Base-by-base conservation (phyloP, 2,888 invertebrate species). In the Archaeoteleia sp. region DNA sequence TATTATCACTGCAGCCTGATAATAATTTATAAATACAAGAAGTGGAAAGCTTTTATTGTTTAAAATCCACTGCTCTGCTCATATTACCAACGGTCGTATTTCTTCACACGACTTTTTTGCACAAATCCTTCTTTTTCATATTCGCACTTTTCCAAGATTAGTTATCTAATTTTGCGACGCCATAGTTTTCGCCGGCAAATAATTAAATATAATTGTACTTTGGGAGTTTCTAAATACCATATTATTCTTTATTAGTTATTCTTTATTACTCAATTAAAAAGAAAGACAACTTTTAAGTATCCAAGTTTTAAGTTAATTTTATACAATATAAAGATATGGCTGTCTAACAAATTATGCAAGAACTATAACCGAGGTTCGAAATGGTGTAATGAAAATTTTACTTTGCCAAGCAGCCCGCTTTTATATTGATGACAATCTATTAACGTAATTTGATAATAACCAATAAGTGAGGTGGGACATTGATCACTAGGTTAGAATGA, bases 391-490 rank as follows among this genome's bases (percentile, higher is more conserved):
- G 54, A 48, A 62, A 49, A 55, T 63, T 55, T 42, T 25, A 25
- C 30, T 43, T 55, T 55, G 49, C 43, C 46, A 32, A 27, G 53
- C 46, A 53, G 46, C n/a, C n/a, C n/a, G 48, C 55, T 43, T 55
- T 63, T 63, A 49, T 42, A 39, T 54, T 55, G 49, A 67, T 67
- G 58, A 43, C 14, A 34, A 29, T 10, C 32, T 49, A 49, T 61
- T 39, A 39, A 55, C 48, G 45, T 66, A 42, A 54, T 25, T 60
- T 17, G 49, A 45, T 29, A 48, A 39, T 42, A 60, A 30, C 45
- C 60, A 54, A 32, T 46, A 45, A 66, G 40, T 39, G 67, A 61
- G 60, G 49, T 53, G 55, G 60, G 45, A 61, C 48, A 51, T 45
- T 35, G 48, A 49, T 55, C 49, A 29, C 43, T 54, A 48, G 35